Base-by-base conservation (phyloP, 2,113 vertebrate species). In the Perca schrenkii region DNA sequence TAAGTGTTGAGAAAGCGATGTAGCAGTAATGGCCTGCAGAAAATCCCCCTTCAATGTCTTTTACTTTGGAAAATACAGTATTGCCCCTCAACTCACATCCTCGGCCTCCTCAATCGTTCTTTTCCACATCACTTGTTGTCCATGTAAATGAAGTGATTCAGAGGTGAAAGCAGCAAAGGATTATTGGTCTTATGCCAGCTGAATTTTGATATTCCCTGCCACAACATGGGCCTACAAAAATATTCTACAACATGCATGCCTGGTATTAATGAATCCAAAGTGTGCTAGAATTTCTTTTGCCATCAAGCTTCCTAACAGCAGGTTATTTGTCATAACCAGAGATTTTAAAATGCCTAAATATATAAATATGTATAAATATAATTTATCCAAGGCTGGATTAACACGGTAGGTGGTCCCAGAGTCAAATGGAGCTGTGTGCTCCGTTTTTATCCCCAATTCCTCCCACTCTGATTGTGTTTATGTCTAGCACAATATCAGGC, bases 1-100 rank as follows among this genome's bases (percentile, higher is more conserved):
- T 90, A 92, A 91, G 82, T 93, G 86, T 81, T 69, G 79, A 89
- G 84, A 80, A 81, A 86, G 79, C 22, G 50, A 46, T 43, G 72
- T 66, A 74, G 89, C 80, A 61, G 88, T 75, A 90, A 90, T 77
- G 66, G 75, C 89, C 69, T 83, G 64, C 50, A 90, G 68, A 90
- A 81, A 87, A 43, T 43, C 40, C 25, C 65, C 61, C 65, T 61
- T 76, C 62, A 52, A 53, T 71, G n/a, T 62, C 28, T 43, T 75
- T 69, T 70, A 74, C 54, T 63, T 57, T 74, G 62, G 69, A 65
- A 69, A 74, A 66, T 65, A 28, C 28, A 28, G 28, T 28, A 61
- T 74, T 76, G 78, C 79, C 71, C 71, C 54, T 80, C 56, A 1
- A 49, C 31, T 80, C 50, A 10, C 73, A 70, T 70, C 40, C 40